A percentile compares a stretch with the other conserved stretches of the same genome.
Evolutionary conservation across 2,113 vertebrate genomes (phyloP).

Genomic region (Malaclemys terrapin): DNA sequence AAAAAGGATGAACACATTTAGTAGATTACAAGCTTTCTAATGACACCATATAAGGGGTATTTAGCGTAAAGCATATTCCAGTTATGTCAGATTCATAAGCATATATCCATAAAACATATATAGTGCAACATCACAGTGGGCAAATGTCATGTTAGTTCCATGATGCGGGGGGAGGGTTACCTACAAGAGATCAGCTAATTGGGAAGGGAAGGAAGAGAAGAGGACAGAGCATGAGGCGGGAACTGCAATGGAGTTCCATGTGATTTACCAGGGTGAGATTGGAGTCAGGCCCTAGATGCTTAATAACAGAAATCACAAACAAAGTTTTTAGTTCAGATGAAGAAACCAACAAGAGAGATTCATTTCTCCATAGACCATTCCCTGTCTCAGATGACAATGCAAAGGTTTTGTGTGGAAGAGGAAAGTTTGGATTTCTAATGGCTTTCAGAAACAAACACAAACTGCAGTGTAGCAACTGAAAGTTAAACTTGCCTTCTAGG

Average conservation of each 20-base stretch:
- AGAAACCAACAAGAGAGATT: neutral
- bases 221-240: neutral
- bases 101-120: no score
- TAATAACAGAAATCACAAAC: neutral
- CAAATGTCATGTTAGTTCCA: neutral
- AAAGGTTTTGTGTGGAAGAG: neutral
- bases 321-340: neutral
- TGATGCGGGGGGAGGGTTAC: neutral
- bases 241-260: neutral
- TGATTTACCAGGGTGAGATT: neutral
- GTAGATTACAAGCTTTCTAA: no score
- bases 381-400: fast-evolving
- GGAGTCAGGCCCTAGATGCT: fast-evolving
- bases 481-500: neutral
- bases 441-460: conserved; percentile 8
- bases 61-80: no score
- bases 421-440: neutral
- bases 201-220: neutral
- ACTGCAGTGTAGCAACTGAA: conserved; percentile 26
- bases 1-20: no score
- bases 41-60: no score
- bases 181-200: neutral
- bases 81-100: no score
- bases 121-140: no score
- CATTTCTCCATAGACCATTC: neutral